Percentiles rank a stretch among this genome's conserved stretches.
Evolutionary conservation across 2,888 invertebrate species (phyloP).

Genomic region (Dryadula phaetusa): DNA sequence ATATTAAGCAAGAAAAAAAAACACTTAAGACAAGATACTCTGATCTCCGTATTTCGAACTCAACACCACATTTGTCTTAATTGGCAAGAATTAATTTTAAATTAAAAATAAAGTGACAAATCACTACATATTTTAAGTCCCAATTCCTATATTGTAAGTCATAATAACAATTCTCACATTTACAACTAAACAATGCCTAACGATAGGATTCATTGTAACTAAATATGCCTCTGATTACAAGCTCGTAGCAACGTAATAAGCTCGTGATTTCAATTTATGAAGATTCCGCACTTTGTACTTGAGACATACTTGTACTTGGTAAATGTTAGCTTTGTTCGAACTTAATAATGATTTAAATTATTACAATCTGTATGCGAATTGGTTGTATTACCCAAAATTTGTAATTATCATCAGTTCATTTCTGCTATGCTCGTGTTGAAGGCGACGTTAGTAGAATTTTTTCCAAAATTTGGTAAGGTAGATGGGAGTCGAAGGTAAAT

Average conservation of each 20-base stretch:
- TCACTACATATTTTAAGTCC: not conserved
- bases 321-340: slow-evolving; percentile 20
- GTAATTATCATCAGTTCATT: no score
- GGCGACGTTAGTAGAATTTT: no score
- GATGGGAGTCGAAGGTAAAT: no score
- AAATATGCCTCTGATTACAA: slow-evolving; percentile 44
- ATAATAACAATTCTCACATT: slow-evolving; percentile 15
- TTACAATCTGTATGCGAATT: not conserved
- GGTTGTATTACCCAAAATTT: no score
- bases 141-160: not conserved
- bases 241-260: slow-evolving; percentile 48
- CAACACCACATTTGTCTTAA: no score
- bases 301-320: slow-evolving; percentile 19
- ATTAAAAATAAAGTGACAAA: not conserved
- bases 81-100: no score
- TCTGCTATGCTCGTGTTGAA: no score
- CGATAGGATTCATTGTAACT: slow-evolving; percentile 33
- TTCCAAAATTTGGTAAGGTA: no score
- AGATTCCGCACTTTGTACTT: slow-evolving; percentile 40
- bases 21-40: no score
- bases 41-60: no score
- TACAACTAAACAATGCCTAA: slow-evolving; percentile 23
- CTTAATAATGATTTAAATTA: slow-evolving; percentile 6
- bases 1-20: no score
- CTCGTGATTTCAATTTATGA: slow-evolving; percentile 53